These are phyloP conservation scores for Crypturellus tataupa DNA, from an alignment of 2,797 vertebrate genomes.

Conservation along the genomic window DNA sequence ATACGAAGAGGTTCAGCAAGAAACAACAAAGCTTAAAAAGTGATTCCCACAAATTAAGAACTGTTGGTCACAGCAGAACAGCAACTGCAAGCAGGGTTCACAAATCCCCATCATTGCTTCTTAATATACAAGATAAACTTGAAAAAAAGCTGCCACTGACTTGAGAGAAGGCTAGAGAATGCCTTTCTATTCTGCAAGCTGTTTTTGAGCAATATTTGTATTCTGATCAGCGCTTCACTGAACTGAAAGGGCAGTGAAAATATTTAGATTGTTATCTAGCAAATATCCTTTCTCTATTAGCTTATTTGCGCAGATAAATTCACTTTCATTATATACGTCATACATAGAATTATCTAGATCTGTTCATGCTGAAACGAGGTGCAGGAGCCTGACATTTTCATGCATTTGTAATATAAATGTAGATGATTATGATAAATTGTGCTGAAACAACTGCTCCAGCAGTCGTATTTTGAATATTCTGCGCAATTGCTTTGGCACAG, in stretches of 20 bases:
- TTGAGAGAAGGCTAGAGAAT: background rate
- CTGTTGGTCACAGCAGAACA: background rate
- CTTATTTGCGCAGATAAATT: background rate
- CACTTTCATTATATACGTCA: background rate
- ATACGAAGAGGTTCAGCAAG: constrained; percentile 72
- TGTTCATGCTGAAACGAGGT: background rate
- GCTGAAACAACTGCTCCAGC: background rate
- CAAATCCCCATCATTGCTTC: background rate
- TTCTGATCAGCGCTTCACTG: background rate
- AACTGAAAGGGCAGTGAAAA: background rate
- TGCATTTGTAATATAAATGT: constrained; percentile 11
- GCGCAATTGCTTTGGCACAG: background rate
- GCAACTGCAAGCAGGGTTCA: background rate
- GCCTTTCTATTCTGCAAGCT: background rate
- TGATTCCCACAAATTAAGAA: background rate
- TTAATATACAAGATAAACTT: background rate
- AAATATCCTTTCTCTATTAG: background rate
- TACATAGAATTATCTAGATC: background rate
- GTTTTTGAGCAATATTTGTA: background rate
- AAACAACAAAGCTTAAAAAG: constrained; percentile 20
- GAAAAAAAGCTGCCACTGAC: background rate
- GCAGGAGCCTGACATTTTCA: constrained; percentile 15
- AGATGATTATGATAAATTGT: background rate
- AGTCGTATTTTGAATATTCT: background rate
- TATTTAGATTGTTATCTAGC: background rate